These are phyloP conservation scores for Botrylloides violaceus DNA, from an alignment of 23 tunicate genomes.

Conservation along the genomic window DNA sequence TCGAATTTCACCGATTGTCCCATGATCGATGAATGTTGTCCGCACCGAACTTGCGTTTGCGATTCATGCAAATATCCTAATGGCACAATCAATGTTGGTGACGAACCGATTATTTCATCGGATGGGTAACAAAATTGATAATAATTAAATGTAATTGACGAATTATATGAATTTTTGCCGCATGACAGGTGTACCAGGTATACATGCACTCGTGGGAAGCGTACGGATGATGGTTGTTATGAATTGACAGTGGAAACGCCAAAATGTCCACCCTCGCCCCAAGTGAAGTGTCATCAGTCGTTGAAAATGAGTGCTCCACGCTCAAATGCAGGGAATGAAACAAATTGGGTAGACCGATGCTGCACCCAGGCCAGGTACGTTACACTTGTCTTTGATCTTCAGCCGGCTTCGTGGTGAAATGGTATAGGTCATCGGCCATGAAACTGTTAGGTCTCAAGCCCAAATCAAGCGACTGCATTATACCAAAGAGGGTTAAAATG, in stretches of 20 bases:
- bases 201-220: background rate
- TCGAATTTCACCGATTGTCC: background rate
- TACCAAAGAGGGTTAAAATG: too few species aligned
- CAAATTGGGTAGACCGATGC: background rate
- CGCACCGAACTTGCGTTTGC: slow-evolving; percentile 1
- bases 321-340: background rate
- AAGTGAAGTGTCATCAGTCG: background rate
- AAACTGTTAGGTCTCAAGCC: too few species aligned
- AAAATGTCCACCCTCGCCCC: background rate
- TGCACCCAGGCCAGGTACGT: background rate
- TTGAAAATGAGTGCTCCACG: background rate
- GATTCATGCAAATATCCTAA: background rate
- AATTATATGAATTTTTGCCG: background rate
- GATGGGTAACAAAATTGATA: background rate
- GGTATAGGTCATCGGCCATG: too few species aligned
- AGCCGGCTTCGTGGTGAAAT: too few species aligned
- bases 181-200: background rate
- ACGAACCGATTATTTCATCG: background rate
- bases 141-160: background rate
- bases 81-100: background rate
- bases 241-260: background rate
- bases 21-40: background rate
- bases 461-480: too few species aligned
- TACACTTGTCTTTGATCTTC: background rate
- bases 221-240: background rate